These are phyloP conservation scores for Watsonalla binaria DNA, from an alignment of 2,888 invertebrate species.

Conservation along the genomic window DNA sequence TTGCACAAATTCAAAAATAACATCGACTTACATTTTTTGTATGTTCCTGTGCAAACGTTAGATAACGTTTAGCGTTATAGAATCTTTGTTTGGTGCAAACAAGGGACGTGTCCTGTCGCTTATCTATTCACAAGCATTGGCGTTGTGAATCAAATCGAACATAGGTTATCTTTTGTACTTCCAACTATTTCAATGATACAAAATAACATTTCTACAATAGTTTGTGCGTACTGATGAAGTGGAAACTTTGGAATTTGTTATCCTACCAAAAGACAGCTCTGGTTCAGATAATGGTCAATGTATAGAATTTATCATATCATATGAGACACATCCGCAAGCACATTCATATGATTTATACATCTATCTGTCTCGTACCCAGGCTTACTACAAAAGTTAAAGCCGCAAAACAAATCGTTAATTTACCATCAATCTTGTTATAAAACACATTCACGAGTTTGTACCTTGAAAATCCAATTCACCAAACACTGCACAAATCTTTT, in stretches of 20 bases:
- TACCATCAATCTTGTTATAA: neutral
- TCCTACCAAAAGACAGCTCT: too few species aligned
- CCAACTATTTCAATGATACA: constrained; percentile 11
- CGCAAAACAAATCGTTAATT: neutral
- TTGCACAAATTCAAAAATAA: constrained; percentile 79
- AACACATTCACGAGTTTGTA: neutral
- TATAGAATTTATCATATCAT: too few species aligned
- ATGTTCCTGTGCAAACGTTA: constrained; percentile 66
- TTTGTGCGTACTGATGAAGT: too few species aligned
- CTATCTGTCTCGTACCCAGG: neutral
- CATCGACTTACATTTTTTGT: constrained; percentile 66
- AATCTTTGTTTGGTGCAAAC: constrained; percentile 73
- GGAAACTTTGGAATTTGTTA: too few species aligned
- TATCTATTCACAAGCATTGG: constrained; percentile 49
- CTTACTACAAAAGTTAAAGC: neutral
- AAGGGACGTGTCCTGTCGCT: constrained; percentile 65
- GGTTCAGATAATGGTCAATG: too few species aligned
- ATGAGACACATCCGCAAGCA: too few species aligned
- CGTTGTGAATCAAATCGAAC: constrained; percentile 46
- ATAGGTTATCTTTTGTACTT: constrained; percentile 28
- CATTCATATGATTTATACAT: too few species aligned
- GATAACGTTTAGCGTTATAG: constrained; percentile 65
- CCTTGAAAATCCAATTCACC: constrained; percentile 1
- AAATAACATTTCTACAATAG: too few species aligned
- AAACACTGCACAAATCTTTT: neutral